These are phyloP conservation scores for Hyles euphorbiae DNA, from an alignment of 1,140 invertebrate species.

Conservation along the genomic window DNA sequence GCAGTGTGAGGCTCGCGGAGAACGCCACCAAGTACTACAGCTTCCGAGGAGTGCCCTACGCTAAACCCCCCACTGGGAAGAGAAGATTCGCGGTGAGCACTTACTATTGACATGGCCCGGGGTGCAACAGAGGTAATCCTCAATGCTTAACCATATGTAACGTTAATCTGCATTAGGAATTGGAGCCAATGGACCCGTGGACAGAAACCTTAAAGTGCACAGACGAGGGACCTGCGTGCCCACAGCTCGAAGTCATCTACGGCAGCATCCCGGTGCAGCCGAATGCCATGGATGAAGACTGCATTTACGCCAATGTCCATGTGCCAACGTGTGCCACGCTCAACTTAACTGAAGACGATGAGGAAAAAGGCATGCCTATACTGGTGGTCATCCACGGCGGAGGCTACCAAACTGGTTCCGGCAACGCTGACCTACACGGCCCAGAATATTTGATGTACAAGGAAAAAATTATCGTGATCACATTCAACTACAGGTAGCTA, in stretches of 20 bases:
- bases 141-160: no score
- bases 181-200: constrained; percentile 77
- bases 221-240: constrained; percentile 72
- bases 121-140: no score
- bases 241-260: constrained; percentile 62
- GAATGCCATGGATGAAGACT: constrained; percentile 43
- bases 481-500: constrained; percentile 78
- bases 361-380: constrained; percentile 72
- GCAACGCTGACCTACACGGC: constrained; percentile 74
- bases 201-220: constrained; percentile 72
- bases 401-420: constrained; percentile 78
- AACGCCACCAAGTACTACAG: constrained; percentile 27
- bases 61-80: constrained; percentile 33
- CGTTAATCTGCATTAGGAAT: constrained; percentile 60
- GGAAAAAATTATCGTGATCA: constrained; percentile 79
- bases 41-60: constrained; percentile 43
- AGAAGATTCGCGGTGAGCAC: constrained; percentile 23
- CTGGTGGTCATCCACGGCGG: constrained; percentile 85
- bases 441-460: constrained; percentile 79
- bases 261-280: constrained; percentile 22
- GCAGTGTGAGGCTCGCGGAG: constrained; percentile 15
- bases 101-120: no score
- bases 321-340: constrained; percentile 18
- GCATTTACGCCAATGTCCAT: constrained; percentile 55
- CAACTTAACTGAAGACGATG: neutral